Evolutionary conservation across 2,797 vertebrate genomes (phyloP), one percentile per base, ranked within the genome.

Genomic region (Knipowitschia caucasica): DNA sequence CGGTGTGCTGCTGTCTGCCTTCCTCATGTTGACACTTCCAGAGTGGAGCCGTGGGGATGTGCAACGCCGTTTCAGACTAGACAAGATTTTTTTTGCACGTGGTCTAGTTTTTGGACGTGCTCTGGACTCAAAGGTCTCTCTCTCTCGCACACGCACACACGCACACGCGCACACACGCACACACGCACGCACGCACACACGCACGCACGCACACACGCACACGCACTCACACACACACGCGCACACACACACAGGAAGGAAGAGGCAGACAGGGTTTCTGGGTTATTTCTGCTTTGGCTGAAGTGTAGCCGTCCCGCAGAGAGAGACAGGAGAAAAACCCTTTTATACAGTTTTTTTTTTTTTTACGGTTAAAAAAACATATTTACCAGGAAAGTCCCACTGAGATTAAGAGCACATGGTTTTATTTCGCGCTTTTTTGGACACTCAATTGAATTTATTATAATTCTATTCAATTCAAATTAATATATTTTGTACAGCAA

Each of bases 91-190:
- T 73, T 56, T 80, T 63, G 72, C 56, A 50, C 8, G 67, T 82
- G 77, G 85, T 82, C 75, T 74, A 59, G 59, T 83, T 84, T 81
- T 38, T 21, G 39, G 39, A 50, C 53, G 65, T 69, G 76, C 71
- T 44, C 46, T 65, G 81, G 78, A 72, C 64, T 5, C 56, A 35
- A 30, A 67, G 53, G 43, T n/a, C n/a, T n/a, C n/a, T n/a, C n/a
- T n/a, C 3, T 2, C 46, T 23, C 17, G 42, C 51, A 56, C n/a
- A n/a, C n/a, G 63, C 55, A 75, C 50, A 62, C 58, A 62, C 53
- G 68, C 4, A 0, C 43, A 53, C n/a, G n/a, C n/a, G 63, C 55
- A 75, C 50, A 62, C 58, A 62, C 53, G 68, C 4, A 0, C 43
- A 53, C n/a, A n/a, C n/a, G n/a, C n/a, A n/a, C n/a, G n/a, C n/a